Percentiles rank a stretch among this genome's conserved stretches.
Conservation (phyloP, 2,113 vertebrate species). For the Neopipo cinnamomea region DNA sequence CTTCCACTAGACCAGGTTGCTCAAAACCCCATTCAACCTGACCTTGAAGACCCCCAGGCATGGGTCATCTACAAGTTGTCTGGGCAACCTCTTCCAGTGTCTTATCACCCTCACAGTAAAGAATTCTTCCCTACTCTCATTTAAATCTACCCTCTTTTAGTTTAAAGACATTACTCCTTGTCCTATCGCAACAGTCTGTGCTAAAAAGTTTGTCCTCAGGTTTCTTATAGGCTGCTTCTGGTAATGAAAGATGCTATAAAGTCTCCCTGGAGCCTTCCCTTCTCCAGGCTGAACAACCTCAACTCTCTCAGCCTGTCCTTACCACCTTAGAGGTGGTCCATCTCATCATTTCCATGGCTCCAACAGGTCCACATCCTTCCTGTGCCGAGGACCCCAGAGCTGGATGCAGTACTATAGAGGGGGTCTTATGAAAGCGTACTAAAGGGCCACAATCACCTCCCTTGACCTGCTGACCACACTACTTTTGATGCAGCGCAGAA, state of each 20-base stretch:
- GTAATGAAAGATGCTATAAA: background rate
- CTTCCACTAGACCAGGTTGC: background rate
- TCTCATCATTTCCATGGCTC: background rate
- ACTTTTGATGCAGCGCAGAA: background rate
- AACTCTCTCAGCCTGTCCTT: background rate
- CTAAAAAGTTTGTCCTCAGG: background rate
- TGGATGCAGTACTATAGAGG: background rate
- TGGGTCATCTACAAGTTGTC: background rate
- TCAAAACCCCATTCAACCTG: background rate
- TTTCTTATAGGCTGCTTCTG: background rate
- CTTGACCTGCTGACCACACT: background rate
- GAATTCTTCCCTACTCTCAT: background rate
- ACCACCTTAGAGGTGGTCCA: background rate
- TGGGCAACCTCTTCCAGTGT: background rate
- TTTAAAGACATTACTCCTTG: background rate
- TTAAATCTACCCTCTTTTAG: background rate
- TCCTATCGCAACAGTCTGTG: background rate
- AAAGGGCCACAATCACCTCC: background rate
- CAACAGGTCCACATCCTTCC: background rate
- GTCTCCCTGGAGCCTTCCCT: background rate
- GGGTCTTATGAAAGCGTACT: accelerated
- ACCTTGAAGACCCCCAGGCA: background rate
- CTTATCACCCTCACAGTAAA: background rate
- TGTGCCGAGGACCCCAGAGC: background rate
- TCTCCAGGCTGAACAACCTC: background rate